A percentile compares a stretch with the other conserved stretches of the same genome.
Evolutionary conservation across 2,888 invertebrate genomes (phyloP).

Genomic region (Protophormia terraenovae): DNA sequence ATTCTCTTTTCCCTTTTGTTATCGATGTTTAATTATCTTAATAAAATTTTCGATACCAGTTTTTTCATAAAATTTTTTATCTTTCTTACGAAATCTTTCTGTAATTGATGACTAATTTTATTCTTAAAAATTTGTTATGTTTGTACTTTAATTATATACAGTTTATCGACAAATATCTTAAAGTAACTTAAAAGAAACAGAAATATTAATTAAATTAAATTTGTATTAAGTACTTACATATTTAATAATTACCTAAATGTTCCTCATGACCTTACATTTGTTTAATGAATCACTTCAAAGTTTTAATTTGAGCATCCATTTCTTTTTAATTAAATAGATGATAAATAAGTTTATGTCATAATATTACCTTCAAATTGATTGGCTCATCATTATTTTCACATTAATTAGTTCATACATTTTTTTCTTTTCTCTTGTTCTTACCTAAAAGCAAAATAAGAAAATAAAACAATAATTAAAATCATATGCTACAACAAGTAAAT

Average conservation of each 20-base stretch:
- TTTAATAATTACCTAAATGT: not conserved
- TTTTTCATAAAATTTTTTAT: no score
- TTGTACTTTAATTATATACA: no score
- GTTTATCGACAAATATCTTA: no score
- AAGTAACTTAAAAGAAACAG: no score
- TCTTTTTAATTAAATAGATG: not conserved
- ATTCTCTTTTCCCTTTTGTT: no score
- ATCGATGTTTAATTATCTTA: no score
- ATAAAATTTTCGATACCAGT: no score
- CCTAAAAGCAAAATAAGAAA: conserved; percentile 20
- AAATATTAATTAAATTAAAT: no score
- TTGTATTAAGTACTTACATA: no score
- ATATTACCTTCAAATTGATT: not conserved
- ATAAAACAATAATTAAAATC: not conserved
- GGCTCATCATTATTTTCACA: not conserved
- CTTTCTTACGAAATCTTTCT: no score
- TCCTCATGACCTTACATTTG: not conserved
- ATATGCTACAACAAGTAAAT: not conserved
- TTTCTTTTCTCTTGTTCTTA: not conserved
- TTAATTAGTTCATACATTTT: not conserved
- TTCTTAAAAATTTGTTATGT: no score
- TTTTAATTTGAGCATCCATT: not conserved
- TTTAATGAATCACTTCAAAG: not conserved
- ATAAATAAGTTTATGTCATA: not conserved
- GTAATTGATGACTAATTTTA: no score